A percentile compares a stretch with the other conserved stretches of the same genome.
phyloP scores from a whole-genome alignment of 2,888 invertebrate genomes.

The Entomobrya proxima region DNA sequence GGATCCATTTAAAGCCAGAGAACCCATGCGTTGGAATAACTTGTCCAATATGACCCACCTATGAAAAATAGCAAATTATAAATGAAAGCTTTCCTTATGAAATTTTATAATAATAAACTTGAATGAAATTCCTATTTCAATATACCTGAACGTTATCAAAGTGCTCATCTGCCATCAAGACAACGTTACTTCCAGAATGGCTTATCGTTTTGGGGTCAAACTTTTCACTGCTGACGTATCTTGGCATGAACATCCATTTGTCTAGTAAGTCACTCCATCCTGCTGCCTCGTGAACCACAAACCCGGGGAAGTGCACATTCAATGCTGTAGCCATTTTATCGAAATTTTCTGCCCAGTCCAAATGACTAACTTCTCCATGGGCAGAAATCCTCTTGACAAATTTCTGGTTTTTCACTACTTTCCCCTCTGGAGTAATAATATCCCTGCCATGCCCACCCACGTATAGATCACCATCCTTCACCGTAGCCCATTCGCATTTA shows the following conservation, averaged over 20 bases:
- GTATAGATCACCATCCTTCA: conserved; percentile 90
- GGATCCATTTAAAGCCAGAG: conserved; percentile 98
- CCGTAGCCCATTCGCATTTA: conserved; percentile 97
- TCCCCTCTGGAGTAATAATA: conserved; percentile 92
- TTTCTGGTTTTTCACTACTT: conserved; percentile 92
- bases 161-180: conserved; percentile 87
- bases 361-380: conserved; percentile 85
- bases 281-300: conserved; percentile 97
- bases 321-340: conserved; percentile 83
- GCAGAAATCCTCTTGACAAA: conserved; percentile 91
- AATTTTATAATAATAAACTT: not conserved
- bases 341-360: conserved; percentile 81
- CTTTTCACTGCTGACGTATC: conserved; percentile 88
- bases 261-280: conserved; percentile 91
- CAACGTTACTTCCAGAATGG: conserved; percentile 88
- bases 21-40: conserved; percentile 88
- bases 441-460: conserved; percentile 98
- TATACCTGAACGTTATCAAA: conserved; percentile 84
- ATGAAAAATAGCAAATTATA: no score
- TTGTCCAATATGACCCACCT: conserved; percentile 80
- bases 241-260: conserved; percentile 95
- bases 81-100: conserved; percentile 58
- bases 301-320: conserved; percentile 91
- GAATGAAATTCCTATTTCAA: not conserved
- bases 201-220: conserved; percentile 96